A percentile compares a stretch with the other conserved stretches of the same genome.
Conservation (phyloP, 2,888 invertebrate genomes). For the Drosophila mayaguana region DNA sequence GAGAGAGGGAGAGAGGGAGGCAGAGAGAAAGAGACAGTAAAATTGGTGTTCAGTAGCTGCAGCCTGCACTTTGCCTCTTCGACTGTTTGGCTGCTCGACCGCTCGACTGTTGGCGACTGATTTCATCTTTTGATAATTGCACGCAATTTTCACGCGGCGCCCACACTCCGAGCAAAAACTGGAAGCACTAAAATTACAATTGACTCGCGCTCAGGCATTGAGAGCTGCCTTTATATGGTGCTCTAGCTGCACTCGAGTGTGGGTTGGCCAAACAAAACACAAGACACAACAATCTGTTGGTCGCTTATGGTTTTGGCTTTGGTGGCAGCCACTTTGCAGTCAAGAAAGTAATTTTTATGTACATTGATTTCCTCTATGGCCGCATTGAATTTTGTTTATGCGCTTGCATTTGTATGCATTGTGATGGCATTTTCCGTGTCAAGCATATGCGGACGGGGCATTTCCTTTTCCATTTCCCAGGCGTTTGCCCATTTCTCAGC, state of each 20-base stretch:
- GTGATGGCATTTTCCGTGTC: constrained; percentile 72
- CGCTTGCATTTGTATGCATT: constrained; percentile 63
- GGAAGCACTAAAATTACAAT: constrained; percentile 44
- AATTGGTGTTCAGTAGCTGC: constrained; percentile 38
- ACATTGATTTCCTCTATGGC: constrained; percentile 55
- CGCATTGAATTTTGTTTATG: constrained; percentile 1
- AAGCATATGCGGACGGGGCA: constrained; percentile 66
- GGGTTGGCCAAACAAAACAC: constrained; percentile 28
- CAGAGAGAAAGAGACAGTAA: background rate
- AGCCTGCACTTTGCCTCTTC: constrained; percentile 31
- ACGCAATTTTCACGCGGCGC: constrained; percentile 74
- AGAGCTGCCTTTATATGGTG: constrained; percentile 53
- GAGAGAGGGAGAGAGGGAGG: background rate
- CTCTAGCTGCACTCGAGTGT: constrained; percentile 19
- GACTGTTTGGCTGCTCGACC: constrained; percentile 39
- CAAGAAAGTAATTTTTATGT: constrained; percentile 64
- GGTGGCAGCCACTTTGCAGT: constrained; percentile 39
- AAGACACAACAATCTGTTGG: constrained; percentile 19
- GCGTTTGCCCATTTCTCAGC: constrained; percentile 57
- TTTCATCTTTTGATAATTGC: constrained; percentile 77
- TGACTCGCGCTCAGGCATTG: constrained; percentile 45
- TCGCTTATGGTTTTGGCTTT: constrained; percentile 31
- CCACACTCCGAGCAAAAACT: constrained; percentile 46
- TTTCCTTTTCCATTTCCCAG: constrained; percentile 63
- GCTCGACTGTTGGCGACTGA: constrained; percentile 55